Evolutionary conservation across 2,888 invertebrate species (phyloP), one percentile per base, ranked within the genome.

Genomic region (Oscheius sp.): DNA sequence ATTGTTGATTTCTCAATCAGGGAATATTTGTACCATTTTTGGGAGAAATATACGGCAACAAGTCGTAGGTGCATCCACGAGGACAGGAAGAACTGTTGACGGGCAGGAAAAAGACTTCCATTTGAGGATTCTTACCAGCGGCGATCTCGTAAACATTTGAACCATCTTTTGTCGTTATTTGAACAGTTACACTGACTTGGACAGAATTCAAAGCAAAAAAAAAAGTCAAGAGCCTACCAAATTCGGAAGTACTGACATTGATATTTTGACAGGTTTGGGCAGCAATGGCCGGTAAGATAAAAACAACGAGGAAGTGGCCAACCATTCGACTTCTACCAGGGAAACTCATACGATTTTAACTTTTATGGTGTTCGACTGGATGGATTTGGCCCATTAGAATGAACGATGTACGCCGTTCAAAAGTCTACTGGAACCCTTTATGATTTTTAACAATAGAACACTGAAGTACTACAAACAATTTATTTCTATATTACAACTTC

Each of bases 41-140:
- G 21, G 61, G 61, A 25, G 61, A 61, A n/a, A 25, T 12, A 43
- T 61, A 61, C 21, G 61, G 5, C 2, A 61, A 23, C 41, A 61
- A 21, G 13, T 61, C 61, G 45, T 43, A 61, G 6, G 13, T 16
- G 43, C 61, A 61, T 13, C 21, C 7, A 1, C 9, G n/a, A 1
- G 61, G 61, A 61, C 61, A 61, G 18, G 45, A 21, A 18, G 41
- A n/a, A 2, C 41, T 18, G 5, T n/a, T 41, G 21, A 13, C 18
- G 1, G 61, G 21, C 12, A 43, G 45, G 41, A 61, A 43, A 43
- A 18, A 29, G 1, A 23, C 58, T 1, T 9, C 35, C 35, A 27
- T 58, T 23, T 2, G 18, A 21, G 5, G 1, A 7, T 41, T 12
- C 21, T n/a, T 23, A n/a, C 21, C 18, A 1, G n/a, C 45, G 6